Base-by-base conservation (phyloP, 2,888 invertebrate species). In the Diabrotica balteata region DNA sequence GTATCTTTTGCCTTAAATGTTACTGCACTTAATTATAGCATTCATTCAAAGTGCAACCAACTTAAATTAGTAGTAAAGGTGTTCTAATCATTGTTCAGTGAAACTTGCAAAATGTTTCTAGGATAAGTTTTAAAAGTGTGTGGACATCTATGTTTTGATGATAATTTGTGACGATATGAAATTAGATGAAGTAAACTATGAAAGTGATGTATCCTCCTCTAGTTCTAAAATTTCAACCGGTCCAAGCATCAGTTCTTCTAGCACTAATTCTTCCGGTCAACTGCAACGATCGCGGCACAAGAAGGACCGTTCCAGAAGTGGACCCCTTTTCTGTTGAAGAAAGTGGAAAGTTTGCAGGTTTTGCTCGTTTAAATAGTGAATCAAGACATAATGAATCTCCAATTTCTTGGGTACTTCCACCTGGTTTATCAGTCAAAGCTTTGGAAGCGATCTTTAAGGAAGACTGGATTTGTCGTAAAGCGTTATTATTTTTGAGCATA, bases 271-370 rank as follows among this genome's bases (percentile, higher is more conserved):
- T 1, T 84, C 84, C 22, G 84, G 87, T 66, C 88, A 88, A 82
- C 81, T 81, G 66, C 86, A 86, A 79, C 87, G 87, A 73, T 83
- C 85, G 68, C 86, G 86, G 77, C 87, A 89, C 72, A 90, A 90
- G 84, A 86, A 88, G 71, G 84, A 80, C 65, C n/a, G n/a, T n/a
- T n/a, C n/a, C n/a, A n/a, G n/a, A n/a, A n/a, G n/a, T n/a, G n/a
- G n/a, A n/a, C n/a, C n/a, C n/a, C 80, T 98, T 97, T 86, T 98
- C 98, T 64, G 98, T 98, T 0, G 97, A 97, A 84, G 98, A 98
- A 86, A 98, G 97, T 86, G 97, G 97, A 52, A 95, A 95, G 83
- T 94, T 94, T 86, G 93, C 93, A 79, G 97, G 98, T 0, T 98
- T 97, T 86, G 98, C 98, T 8, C 89, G 98, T 68, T 87, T 98